Base-by-base conservation (phyloP, 30 jellyfish, hydroid and myxozoan genomes). In the Hydra vulgaris region DNA sequence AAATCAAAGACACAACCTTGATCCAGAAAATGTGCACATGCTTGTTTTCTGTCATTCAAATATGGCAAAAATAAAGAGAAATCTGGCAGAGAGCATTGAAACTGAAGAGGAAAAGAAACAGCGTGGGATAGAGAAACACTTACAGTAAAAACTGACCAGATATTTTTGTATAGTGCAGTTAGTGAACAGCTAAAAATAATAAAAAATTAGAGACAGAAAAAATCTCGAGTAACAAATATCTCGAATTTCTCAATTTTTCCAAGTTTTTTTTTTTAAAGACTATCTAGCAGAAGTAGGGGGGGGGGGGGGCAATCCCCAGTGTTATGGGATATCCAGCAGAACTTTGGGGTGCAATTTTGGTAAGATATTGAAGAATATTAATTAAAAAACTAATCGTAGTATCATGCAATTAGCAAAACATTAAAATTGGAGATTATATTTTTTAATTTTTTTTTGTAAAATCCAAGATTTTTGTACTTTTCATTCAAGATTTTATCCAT, bases 141-240 rank as follows among this genome's bases (percentile, higher is more conserved):
- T 40, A 40, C 61, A 40, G 61, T 40, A 40, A 40, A 40, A 40
- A 40, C 61, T 40, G 61, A 40, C 61, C 61, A 40, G 61, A 40
- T 40, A 3, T 40, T 40, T 40, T 40, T 40, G 61, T 40, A 40
- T 40, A 40, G 61, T 40, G 61, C 61, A 40, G 61, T 40, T 40
- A 40, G 76, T 0, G 40, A 70, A 0, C 76, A 0, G 25, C 27
- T 20, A 0, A 70, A 70, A 21, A 21, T 70, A 70, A 25, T 70
- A 70, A 0, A 70, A 70, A 70, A 0, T 70, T 70, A 70, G 76
- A 70, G 76, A 17, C 76, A 70, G 27, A 70, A 70, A 70, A 18
- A 70, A 70, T 22, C 25, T 70, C 27, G 76, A 70, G 25, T 22
- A 21, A 70, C 76, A 70, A 70, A 40, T 40, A 40, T 40, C 61